These are phyloP conservation scores for Drosophila mettleri DNA, from an alignment of 2,888 invertebrate species.

Conservation along the genomic window DNA sequence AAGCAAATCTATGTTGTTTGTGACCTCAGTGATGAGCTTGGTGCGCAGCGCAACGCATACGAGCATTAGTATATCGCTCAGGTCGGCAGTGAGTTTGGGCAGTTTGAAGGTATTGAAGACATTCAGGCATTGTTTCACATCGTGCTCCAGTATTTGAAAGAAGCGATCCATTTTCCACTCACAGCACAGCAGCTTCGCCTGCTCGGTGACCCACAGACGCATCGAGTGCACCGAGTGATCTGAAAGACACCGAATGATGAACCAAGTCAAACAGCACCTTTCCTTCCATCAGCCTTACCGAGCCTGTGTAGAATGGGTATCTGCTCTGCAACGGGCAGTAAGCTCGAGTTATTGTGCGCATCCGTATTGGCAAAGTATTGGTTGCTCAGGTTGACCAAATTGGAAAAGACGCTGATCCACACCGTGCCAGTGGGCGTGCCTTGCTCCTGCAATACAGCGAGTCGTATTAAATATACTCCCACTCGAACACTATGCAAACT, in stretches of 20 bases:
- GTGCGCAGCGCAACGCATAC: slow-evolving; percentile 93
- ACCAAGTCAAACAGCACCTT: too few species aligned
- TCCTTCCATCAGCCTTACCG: slow-evolving; percentile 56
- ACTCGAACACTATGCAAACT: background rate
- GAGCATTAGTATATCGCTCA: slow-evolving; percentile 90
- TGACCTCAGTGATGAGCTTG: slow-evolving; percentile 92
- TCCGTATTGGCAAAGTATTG: slow-evolving; percentile 88
- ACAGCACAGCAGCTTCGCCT: slow-evolving; percentile 90
- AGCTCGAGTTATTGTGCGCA: slow-evolving; percentile 90
- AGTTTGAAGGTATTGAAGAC: slow-evolving; percentile 87
- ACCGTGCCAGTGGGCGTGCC: slow-evolving; percentile 82
- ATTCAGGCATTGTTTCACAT: slow-evolving; percentile 88
- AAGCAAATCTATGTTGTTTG: slow-evolving; percentile 90
- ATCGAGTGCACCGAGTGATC: slow-evolving; percentile 93
- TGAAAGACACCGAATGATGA: slow-evolving; percentile 67
- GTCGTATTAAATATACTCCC: background rate
- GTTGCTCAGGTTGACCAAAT: slow-evolving; percentile 90
- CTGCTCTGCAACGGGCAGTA: slow-evolving; percentile 92
- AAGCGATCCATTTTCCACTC: slow-evolving; percentile 91
- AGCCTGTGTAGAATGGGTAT: slow-evolving; percentile 88
- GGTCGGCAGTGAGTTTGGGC: slow-evolving; percentile 86
- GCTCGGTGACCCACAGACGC: slow-evolving; percentile 91
- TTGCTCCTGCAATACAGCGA: slow-evolving; percentile 57
- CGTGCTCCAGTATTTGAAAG: slow-evolving; percentile 89
- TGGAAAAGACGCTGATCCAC: slow-evolving; percentile 87